A percentile compares a stretch with the other conserved stretches of the same genome.
phyloP scores from a whole-genome alignment of 2,797 vertebrate genomes.

The Craterocephalus amniculus region DNA sequence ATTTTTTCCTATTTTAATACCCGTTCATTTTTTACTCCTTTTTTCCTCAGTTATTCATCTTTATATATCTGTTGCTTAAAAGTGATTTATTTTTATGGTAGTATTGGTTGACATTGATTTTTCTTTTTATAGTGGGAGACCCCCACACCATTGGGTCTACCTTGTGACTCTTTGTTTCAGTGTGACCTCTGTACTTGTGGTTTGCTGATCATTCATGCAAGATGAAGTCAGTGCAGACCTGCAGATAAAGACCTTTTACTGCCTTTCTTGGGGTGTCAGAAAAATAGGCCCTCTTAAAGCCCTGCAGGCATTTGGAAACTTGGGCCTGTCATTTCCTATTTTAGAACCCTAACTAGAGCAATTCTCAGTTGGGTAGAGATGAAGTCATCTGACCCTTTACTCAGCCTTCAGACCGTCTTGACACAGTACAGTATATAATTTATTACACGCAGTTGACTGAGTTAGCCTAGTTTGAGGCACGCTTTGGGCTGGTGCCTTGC shows the following conservation, averaged over 20 bases:
- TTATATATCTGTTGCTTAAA: background rate
- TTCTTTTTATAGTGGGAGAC: background rate
- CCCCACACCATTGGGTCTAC: background rate
- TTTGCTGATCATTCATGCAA: conserved; percentile 51
- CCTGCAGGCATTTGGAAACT: conserved; percentile 76
- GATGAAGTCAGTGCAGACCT: conserved; percentile 31
- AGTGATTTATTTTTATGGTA: background rate
- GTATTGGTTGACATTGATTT: background rate
- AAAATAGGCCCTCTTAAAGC: conserved; percentile 68
- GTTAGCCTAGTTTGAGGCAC: conserved; percentile 46
- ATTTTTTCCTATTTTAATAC: background rate
- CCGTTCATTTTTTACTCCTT: background rate
- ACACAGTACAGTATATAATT: conserved; percentile 50
- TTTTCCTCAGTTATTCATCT: background rate
- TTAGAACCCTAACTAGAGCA: conserved; percentile 76
- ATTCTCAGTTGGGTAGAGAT: conserved; percentile 74
- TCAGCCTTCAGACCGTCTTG: conserved; percentile 58
- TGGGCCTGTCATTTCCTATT: conserved; percentile 76
- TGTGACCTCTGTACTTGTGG: conserved; percentile 21
- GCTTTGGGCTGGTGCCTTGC: background rate
- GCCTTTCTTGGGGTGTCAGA: conserved; percentile 50
- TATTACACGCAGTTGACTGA: conserved; percentile 31
- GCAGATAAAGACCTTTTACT: conserved; percentile 36
- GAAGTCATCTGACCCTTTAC: conserved; percentile 72
- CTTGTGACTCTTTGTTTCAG: conserved; percentile 22